A percentile compares a stretch with the other conserved stretches of the same genome.
phyloP scores from a whole-genome alignment of 2,797 vertebrate genomes.

The Poeciliopsis infans region DNA sequence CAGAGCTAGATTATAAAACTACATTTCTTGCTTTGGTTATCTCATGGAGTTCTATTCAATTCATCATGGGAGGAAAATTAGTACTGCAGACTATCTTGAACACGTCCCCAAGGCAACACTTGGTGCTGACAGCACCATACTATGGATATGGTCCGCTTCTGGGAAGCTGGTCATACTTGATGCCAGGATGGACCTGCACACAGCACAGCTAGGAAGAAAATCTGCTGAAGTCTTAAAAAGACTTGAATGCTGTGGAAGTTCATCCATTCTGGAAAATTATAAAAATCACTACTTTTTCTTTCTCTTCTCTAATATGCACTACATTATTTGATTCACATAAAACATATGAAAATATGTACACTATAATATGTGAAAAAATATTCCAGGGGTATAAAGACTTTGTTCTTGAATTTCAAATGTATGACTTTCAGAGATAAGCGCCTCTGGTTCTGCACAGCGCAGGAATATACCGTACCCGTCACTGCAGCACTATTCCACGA shows the following conservation, averaged over 20 bases:
- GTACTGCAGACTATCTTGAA: not conserved
- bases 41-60: not conserved
- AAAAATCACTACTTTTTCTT: not conserved
- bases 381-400: not conserved
- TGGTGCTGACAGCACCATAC: not conserved
- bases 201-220: not conserved
- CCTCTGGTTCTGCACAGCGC: slow-evolving; percentile 1
- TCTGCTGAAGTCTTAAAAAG: not conserved
- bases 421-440: slow-evolving; percentile 11
- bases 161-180: not conserved
- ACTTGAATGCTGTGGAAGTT: not conserved
- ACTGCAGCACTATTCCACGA: slow-evolving; percentile 30
- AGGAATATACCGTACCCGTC: slow-evolving; percentile 8
- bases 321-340: not conserved
- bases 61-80: not conserved
- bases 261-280: not conserved
- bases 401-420: slow-evolving; percentile 19
- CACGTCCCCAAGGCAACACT: not conserved
- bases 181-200: not conserved
- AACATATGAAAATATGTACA: not conserved
- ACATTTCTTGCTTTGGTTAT: not conserved
- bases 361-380: not conserved
- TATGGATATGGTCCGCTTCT: not conserved
- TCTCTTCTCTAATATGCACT: not conserved
- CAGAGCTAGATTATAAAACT: not conserved